Evolutionary conservation across 2,113 vertebrate genomes (phyloP).

Genomic region (Lophotis ruficrista): DNA sequence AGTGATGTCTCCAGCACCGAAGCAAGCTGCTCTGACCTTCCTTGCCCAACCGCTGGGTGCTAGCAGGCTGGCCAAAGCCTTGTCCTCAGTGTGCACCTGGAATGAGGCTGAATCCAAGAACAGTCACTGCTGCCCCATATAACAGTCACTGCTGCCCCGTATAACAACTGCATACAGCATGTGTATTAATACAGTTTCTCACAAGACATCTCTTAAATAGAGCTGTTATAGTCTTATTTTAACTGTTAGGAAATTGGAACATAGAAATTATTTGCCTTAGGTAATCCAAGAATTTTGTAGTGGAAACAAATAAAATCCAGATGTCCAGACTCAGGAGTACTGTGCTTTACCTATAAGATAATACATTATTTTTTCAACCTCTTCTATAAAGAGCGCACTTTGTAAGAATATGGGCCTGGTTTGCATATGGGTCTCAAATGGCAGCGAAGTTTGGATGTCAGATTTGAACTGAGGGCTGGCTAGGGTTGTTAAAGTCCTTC

Average conservation of each 20-base stretch:
- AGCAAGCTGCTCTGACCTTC: background rate
- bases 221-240: background rate
- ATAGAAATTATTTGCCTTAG: background rate
- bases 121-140: background rate
- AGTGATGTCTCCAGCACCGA: background rate
- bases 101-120: rapidly evolving
- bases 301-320: background rate
- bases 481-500: background rate
- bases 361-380: background rate
- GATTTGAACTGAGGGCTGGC: background rate
- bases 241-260: background rate
- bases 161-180: background rate
- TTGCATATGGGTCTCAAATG: background rate
- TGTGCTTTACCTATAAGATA: background rate
- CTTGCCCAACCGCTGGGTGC: background rate
- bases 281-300: background rate
- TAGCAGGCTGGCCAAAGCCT: background rate
- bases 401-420: background rate
- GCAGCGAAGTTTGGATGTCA: background rate
- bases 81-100: background rate
- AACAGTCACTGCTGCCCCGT: background rate
- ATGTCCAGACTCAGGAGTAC: background rate
- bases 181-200: background rate
- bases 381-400: background rate
- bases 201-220: background rate